These are phyloP conservation scores for Tribolium freemani DNA, from an alignment of 2,888 invertebrate genomes.

Conservation along the genomic window DNA sequence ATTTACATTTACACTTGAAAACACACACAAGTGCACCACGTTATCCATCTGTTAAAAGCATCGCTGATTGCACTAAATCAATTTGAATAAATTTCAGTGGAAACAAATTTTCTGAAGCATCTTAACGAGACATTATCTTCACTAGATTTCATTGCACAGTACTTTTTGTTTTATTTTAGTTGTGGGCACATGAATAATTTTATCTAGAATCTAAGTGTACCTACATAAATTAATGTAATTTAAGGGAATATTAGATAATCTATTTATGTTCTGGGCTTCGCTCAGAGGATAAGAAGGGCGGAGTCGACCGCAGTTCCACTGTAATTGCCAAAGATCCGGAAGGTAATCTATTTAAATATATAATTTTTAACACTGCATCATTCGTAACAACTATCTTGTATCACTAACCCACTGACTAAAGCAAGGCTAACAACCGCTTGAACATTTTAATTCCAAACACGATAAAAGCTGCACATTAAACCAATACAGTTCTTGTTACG, in stretches of 20 bases:
- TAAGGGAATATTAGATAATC: slow-evolving; percentile 63
- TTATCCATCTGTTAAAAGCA: too few species aligned
- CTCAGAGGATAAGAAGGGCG: slow-evolving; percentile 92
- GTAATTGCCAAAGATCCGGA: slow-evolving; percentile 95
- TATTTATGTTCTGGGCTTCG: slow-evolving; percentile 72
- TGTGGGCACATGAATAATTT: slow-evolving; percentile 36
- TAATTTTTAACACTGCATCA: slow-evolving; percentile 50
- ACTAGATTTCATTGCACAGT: slow-evolving; percentile 33
- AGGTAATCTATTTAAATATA: slow-evolving; percentile 72
- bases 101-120: slow-evolving; percentile 36
- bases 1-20: too few species aligned
- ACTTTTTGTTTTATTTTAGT: slow-evolving; percentile 28
- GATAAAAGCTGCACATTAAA: not conserved
- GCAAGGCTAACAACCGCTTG: too few species aligned
- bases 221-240: slow-evolving; percentile 36
- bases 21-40: too few species aligned
- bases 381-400: slow-evolving; percentile 46
- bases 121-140: slow-evolving; percentile 2
- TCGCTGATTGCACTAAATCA: not conserved
- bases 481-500: slow-evolving; percentile 23
- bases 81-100: not conserved
- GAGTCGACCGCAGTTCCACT: slow-evolving; percentile 93
- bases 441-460: not conserved
- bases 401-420: slow-evolving; percentile 4
- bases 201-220: slow-evolving; percentile 37